Evolutionary conservation across 2,113 vertebrate genomes (phyloP).

Genomic region (Cervus canadensis): DNA sequence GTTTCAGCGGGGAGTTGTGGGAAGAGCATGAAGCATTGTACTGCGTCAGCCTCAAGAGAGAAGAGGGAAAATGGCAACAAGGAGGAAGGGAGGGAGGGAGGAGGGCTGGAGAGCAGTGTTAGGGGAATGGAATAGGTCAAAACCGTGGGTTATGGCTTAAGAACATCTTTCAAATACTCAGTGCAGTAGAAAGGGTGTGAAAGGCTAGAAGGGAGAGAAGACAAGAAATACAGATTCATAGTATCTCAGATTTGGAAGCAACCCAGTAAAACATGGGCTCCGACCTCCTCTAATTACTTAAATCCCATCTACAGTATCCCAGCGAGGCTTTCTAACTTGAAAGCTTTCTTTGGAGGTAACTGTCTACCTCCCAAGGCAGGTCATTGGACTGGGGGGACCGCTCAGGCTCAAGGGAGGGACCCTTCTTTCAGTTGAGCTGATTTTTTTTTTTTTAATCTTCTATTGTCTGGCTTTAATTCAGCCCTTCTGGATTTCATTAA

Average conservation of each 20-base stretch:
- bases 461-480: not conserved
- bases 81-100: not conserved
- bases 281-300: not conserved
- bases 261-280: not conserved
- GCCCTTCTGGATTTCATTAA: not conserved
- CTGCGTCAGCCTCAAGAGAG: not conserved
- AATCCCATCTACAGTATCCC: not conserved
- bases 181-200: not conserved
- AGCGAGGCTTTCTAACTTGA: not conserved
- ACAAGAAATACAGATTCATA: not conserved
- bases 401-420: not conserved
- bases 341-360: not conserved
- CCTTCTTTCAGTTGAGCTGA: not conserved
- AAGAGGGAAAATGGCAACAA: not conserved
- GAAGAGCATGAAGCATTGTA: not conserved
- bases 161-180: not conserved
- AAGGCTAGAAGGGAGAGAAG: not conserved
- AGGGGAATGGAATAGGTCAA: not conserved
- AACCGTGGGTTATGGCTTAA: not conserved
- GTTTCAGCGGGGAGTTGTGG: not conserved
- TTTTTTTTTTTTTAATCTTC: not conserved
- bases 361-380: not conserved
- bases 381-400: not conserved
- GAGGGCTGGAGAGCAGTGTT: not conserved
- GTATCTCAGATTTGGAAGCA: not conserved